Evolutionary conservation across 2,888 invertebrate species (phyloP).

Genomic region (Podotricha telesiphe): DNA sequence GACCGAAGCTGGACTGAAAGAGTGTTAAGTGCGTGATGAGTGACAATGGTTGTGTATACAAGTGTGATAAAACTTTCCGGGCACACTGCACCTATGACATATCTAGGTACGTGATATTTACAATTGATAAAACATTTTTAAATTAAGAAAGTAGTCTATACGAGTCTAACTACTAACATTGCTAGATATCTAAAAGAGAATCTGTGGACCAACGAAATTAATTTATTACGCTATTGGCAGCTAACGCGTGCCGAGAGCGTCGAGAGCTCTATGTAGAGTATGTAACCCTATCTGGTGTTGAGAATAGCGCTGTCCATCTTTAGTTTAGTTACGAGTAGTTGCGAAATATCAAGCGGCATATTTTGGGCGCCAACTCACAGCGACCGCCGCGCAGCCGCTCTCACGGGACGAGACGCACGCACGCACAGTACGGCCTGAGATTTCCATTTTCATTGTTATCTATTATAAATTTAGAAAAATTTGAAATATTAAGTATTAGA

Average conservation of each 20-base stretch:
- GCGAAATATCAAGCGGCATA: constrained; percentile 42
- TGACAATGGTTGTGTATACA: constrained; percentile 11
- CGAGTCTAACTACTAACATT: too few relatives aligned
- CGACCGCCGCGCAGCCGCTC: constrained; percentile 17
- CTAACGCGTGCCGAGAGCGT: neutral
- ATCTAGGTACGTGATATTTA: neutral
- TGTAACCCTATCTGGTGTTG: constrained; percentile 32
- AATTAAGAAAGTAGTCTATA: too few relatives aligned
- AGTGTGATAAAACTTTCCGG: neutral
- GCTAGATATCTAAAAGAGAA: too few relatives aligned
- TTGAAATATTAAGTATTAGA: too few relatives aligned
- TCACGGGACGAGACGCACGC: too few relatives aligned
- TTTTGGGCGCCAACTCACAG: constrained; percentile 41
- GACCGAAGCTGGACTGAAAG: neutral
- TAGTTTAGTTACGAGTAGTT: constrained; percentile 25
- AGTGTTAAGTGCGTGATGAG: neutral
- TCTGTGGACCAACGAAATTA: too few relatives aligned
- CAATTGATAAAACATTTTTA: too few relatives aligned
- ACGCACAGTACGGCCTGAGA: too few relatives aligned
- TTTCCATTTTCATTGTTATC: too few relatives aligned
- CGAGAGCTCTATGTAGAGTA: neutral
- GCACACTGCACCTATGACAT: neutral
- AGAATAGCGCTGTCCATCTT: constrained; percentile 36
- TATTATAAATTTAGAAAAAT: too few relatives aligned
- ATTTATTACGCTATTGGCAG: too few relatives aligned